phyloP scores from a whole-genome alignment of 2,797 vertebrate genomes.

The Danio aesculapii region DNA sequence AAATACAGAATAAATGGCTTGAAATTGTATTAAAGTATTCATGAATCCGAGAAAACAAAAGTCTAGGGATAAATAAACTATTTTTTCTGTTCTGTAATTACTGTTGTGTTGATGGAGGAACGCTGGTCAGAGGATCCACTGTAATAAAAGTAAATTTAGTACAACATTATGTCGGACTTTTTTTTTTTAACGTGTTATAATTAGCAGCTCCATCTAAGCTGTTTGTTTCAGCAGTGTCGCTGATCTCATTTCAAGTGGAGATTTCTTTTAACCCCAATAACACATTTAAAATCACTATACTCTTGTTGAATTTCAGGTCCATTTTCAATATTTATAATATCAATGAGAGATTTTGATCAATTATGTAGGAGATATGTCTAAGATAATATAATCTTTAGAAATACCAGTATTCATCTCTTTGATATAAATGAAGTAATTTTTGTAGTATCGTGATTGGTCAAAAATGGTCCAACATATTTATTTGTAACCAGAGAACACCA shows the following conservation, averaged over 20 bases:
- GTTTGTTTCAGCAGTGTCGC: neutral
- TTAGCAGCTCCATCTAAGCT: neutral
- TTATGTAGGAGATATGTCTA: too few relatives aligned
- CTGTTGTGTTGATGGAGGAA: conserved; percentile 97
- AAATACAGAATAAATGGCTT: conserved; percentile 80
- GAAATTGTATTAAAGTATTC: conserved; percentile 81
- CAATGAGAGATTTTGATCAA: too few relatives aligned
- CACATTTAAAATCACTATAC: too few relatives aligned
- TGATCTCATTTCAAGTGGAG: neutral
- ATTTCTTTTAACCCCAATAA: neutral
- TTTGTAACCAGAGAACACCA: too few relatives aligned
- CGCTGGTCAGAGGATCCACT: conserved; percentile 96
- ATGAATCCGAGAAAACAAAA: conserved; percentile 73
- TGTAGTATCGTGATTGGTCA: too few relatives aligned
- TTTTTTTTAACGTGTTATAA: conserved; percentile 6
- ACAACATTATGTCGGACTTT: conserved; percentile 69
- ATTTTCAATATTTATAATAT: too few relatives aligned
- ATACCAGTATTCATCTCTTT: too few relatives aligned
- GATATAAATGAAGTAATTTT: too few relatives aligned
- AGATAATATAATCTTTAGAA: too few relatives aligned
- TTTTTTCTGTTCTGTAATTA: conserved; percentile 99
- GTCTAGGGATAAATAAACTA: conserved; percentile 94
- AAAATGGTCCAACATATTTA: too few relatives aligned
- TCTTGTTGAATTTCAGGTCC: too few relatives aligned
- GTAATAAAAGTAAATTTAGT: conserved; percentile 99